Base-by-base conservation (phyloP, 2,888 invertebrate genomes). In the Standfussiana lucernea region DNA sequence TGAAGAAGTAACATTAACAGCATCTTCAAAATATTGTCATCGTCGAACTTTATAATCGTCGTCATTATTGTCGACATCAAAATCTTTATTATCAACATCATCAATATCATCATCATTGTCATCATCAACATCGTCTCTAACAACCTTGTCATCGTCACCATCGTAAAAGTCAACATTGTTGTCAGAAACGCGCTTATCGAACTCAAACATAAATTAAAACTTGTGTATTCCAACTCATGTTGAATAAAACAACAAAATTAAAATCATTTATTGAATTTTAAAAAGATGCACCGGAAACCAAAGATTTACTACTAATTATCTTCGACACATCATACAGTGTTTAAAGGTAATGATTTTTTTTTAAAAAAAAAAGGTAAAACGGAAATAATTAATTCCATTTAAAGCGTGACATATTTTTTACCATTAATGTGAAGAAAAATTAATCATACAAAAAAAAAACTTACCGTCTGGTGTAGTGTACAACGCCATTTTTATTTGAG, bases 401-500 rank as follows among this genome's bases (percentile, higher is more conserved):
- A n/a, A 53, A 42, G 6, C 15, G 21, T 2, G 7, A 42, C 18
- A 10, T 0, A 15, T 28, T n/a, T 67, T 7, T 21, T 24, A 7
- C 24, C 18, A 5, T n/a, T 37, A 35, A 28, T 37, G 8, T 15
- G 3, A 62, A 53, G 21, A 62, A 6, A n/a, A 40, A 64, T 35
- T 24, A 11, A 15, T 28, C 15, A 13, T n/a, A 0, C 8, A 61
- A 61, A 28, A 8, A 40, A 28, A n/a, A 45, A 28, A 62, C 64
- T 35, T 45, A 76, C 75, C 75, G 28, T 75, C 53, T n/a, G 64
- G 15, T 24, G 75, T 53, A 40, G 74, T 74, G 32, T 37, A 24
- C 74, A 24, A 74, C 40, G 47, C 40, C 74, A 75, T 75, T 73
- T 72, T 73, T 47, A 15, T 15, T 56, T 56, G 18, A 71, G 21